Evolutionary conservation across 2,888 invertebrate species (phyloP).

Genomic region (Cosmopolites sordidus): DNA sequence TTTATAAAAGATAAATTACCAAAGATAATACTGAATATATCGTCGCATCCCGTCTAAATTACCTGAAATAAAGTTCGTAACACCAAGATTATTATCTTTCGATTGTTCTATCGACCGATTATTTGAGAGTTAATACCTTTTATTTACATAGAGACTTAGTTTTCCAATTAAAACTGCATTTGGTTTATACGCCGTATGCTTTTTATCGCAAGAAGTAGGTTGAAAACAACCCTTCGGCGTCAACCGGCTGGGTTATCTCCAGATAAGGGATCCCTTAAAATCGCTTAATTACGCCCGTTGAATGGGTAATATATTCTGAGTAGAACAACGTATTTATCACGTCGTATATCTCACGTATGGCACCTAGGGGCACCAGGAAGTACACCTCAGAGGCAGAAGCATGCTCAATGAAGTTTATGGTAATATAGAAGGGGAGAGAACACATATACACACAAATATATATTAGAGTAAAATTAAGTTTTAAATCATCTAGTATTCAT

Average conservation of each 20-base stretch:
- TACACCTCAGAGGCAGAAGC: not conserved
- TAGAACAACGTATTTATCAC: slow-evolving; percentile 39
- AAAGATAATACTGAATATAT: not conserved
- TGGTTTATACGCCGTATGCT: slow-evolving; percentile 9
- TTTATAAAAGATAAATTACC: not conserved
- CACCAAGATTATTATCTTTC: not conserved
- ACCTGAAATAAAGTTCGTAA: not conserved
- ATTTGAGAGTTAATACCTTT: not conserved
- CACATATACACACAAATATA: too few relatives aligned
- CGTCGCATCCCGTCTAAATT: not conserved
- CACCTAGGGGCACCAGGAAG: slow-evolving; percentile 6
- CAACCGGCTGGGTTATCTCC: slow-evolving; percentile 21
- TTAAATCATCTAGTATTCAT: too few relatives aligned
- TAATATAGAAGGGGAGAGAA: too few relatives aligned
- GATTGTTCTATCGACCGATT: not conserved
- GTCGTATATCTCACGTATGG: slow-evolving; percentile 29
- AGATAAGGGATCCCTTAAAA: slow-evolving; percentile 26
- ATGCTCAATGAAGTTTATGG: too few relatives aligned
- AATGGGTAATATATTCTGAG: slow-evolving; percentile 34
- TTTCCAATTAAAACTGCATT: slow-evolving; percentile 23
- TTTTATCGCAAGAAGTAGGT: not conserved
- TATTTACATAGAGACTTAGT: slow-evolving; percentile 6
- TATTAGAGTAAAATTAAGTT: too few relatives aligned
- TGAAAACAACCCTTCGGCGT: slow-evolving; percentile 22
- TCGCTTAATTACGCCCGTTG: slow-evolving; percentile 35